phyloP scores from a whole-genome alignment of 2,888 invertebrate genomes.

The Drosophila greeni region DNA sequence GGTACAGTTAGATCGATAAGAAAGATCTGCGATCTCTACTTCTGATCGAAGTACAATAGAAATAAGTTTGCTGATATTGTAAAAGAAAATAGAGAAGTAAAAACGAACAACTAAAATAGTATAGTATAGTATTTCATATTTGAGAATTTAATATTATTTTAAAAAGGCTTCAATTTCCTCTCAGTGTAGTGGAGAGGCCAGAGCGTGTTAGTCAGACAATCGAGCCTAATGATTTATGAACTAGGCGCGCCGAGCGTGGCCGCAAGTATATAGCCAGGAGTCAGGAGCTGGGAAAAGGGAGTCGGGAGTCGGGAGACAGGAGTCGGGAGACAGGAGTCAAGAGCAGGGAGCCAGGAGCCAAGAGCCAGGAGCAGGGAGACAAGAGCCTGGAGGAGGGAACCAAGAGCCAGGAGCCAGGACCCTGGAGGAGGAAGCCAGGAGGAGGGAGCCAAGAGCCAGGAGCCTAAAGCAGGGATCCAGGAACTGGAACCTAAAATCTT shows the following conservation, averaged over 20 bases:
- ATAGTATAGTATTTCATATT: too few species aligned
- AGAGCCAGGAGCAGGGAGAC: background rate
- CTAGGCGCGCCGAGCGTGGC: conserved; percentile 57
- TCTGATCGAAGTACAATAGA: too few species aligned
- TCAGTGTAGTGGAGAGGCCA: conserved; percentile 9
- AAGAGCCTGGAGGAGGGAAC: background rate
- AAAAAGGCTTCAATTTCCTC: too few species aligned
- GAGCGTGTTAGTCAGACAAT: conserved; percentile 72
- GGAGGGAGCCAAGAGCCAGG: background rate
- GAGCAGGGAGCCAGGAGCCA: conserved; percentile 2
- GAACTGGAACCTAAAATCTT: too few species aligned
- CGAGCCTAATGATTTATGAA: conserved; percentile 74
- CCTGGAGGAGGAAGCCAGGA: background rate
- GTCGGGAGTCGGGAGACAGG: background rate
- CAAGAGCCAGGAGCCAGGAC: background rate
- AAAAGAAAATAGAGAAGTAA: too few species aligned
- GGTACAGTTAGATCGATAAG: too few species aligned
- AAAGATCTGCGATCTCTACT: too few species aligned
- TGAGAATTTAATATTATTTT: too few species aligned
- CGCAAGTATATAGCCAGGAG: conserved; percentile 48
- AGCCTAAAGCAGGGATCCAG: background rate
- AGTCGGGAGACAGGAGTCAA: background rate
- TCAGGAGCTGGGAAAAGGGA: conserved; percentile 9
- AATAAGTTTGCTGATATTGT: too few species aligned
- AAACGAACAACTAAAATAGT: too few species aligned